phyloP scores from a whole-genome alignment of 30 jellyfish, hydroid and myxozoan species.

The Aurelia aurita region DNA sequence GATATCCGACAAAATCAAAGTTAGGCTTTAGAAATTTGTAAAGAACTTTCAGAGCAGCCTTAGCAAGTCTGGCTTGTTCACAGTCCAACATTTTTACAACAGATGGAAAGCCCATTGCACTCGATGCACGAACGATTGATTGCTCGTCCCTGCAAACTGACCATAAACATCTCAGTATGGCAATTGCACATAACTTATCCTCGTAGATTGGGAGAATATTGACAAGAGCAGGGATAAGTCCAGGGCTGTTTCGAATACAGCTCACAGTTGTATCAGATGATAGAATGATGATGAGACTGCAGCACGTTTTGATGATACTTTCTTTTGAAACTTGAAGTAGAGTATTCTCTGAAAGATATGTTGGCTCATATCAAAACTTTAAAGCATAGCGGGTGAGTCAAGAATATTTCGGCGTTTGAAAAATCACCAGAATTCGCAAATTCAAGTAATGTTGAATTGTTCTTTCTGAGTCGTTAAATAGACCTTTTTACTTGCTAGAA shows the following conservation, averaged over 20 bases:
- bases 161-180: conserved; percentile 49
- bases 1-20: not conserved
- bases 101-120: conserved; percentile 39
- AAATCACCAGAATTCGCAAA: too few species aligned
- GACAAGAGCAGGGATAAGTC: conserved; percentile 12
- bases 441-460: too few species aligned
- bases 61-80: conserved; percentile 11
- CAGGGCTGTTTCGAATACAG: not conserved
- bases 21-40: conserved; percentile 14
- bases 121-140: not conserved
- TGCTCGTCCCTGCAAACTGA: conserved; percentile 5
- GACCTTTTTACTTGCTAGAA: too few species aligned
- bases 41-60: conserved; percentile 31
- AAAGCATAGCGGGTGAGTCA: too few species aligned
- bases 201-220: conserved; percentile 18
- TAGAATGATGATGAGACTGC: conserved; percentile 2
- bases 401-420: too few species aligned
- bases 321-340: conserved; percentile 10
- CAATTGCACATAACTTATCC: not conserved
- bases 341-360: not conserved
- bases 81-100: conserved; percentile 18
- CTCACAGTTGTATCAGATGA: not conserved
- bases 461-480: too few species aligned
- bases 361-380: too few species aligned
- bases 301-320: not conserved